phyloP scores from a whole-genome alignment of 2,113 vertebrate species.

The Otocyon megalotis region DNA sequence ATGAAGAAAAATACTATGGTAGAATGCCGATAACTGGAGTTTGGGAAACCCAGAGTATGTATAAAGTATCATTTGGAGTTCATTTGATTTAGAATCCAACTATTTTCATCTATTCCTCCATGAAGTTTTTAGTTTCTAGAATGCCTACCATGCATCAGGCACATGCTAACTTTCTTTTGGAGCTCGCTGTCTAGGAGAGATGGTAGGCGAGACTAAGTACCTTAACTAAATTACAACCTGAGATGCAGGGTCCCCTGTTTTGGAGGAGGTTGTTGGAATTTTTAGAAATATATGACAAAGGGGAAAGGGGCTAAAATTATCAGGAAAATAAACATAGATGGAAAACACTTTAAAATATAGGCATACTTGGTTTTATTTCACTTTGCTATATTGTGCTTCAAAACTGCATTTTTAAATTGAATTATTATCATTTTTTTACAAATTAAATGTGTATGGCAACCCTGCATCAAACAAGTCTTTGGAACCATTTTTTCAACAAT shows the following conservation, averaged over 20 bases:
- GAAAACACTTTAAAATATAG: neutral
- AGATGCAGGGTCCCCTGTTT: neutral
- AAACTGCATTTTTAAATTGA: neutral
- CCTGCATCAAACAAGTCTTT: neutral
- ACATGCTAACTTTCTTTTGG: neutral
- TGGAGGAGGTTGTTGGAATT: neutral
- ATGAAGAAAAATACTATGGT: neutral
- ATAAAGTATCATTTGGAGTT: neutral
- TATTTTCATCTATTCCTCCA: neutral
- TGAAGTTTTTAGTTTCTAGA: neutral
- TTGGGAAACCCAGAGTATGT: neutral
- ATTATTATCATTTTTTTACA: neutral
- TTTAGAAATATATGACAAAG: neutral
- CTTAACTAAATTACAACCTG: neutral
- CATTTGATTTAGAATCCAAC: neutral
- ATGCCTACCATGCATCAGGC: neutral
- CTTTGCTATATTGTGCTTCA: neutral
- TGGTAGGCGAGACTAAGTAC: neutral
- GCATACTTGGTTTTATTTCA: neutral
- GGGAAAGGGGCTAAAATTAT: neutral
- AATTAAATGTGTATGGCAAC: neutral
- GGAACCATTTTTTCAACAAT: neutral
- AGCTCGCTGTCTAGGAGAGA: neutral
- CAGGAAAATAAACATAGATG: slow-evolving; percentile 5
- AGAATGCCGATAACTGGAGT: neutral